These are phyloP conservation scores for Euthynnus affinis DNA, from an alignment of 2,797 vertebrate species.

Conservation along the genomic window DNA sequence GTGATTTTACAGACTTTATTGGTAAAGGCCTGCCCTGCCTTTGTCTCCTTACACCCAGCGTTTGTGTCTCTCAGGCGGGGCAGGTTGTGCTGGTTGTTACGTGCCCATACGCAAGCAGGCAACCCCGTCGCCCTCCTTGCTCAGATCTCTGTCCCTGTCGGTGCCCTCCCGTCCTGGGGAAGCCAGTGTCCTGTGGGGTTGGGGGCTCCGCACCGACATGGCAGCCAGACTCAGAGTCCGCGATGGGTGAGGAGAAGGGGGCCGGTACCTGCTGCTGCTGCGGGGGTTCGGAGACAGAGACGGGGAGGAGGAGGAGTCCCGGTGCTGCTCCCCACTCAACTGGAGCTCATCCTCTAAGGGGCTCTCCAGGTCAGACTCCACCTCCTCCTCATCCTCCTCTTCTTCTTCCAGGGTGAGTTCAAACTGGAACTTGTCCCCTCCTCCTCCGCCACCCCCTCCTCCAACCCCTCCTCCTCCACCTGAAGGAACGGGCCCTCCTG, in stretches of 20 bases:
- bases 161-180: slow-evolving; percentile 37
- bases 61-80: slow-evolving; percentile 62
- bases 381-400: slow-evolving; percentile 82
- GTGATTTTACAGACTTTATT: slow-evolving; percentile 81
- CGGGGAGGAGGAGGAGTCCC: slow-evolving; percentile 67
- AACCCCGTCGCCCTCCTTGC: slow-evolving; percentile 78
- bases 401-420: slow-evolving; percentile 91
- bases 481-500: slow-evolving; percentile 41
- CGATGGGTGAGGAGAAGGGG: slow-evolving; percentile 68
- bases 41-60: slow-evolving; percentile 23
- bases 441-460: slow-evolving; percentile 36
- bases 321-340: slow-evolving; percentile 67
- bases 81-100: slow-evolving; percentile 79
- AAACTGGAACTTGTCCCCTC: slow-evolving; percentile 90
- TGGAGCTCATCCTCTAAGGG: slow-evolving; percentile 82
- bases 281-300: slow-evolving; percentile 71
- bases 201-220: slow-evolving; percentile 73
- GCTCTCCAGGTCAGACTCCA: slow-evolving; percentile 82
- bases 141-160: slow-evolving; percentile 71
- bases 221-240: slow-evolving; percentile 67
- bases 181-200: slow-evolving; percentile 66
- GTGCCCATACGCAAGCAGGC: slow-evolving; percentile 83
- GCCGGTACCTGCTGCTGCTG: slow-evolving; percentile 64
- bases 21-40: slow-evolving; percentile 64
- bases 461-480: slow-evolving; percentile 45